Percentiles rank a stretch among this genome's conserved stretches.
These are phyloP conservation scores for Todiramphus saurophagus DNA, from an alignment of 2,113 vertebrate genomes.

Conservation along the genomic window DNA sequence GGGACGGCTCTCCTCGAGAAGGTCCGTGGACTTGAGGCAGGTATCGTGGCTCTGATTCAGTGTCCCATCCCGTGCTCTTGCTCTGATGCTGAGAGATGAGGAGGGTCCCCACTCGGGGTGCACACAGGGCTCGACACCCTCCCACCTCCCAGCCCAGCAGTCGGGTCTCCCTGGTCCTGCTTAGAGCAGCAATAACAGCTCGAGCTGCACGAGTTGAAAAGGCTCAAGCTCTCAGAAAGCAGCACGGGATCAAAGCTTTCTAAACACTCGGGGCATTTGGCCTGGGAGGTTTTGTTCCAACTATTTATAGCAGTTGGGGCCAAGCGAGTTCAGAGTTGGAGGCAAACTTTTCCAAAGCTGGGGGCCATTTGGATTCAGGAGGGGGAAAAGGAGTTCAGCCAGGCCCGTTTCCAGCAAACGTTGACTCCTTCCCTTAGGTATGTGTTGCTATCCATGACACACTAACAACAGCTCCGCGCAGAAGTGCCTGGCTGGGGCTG, in stretches of 20 bases:
- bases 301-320: slow-evolving; percentile 62
- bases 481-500: slow-evolving; percentile 24
- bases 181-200: background rate
- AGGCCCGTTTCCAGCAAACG: slow-evolving; percentile 19
- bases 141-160: background rate
- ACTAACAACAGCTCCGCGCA: background rate
- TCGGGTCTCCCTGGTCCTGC: background rate
- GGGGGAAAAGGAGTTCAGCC: slow-evolving; percentile 39
- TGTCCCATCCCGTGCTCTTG: background rate
- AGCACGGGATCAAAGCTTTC: slow-evolving; percentile 36
- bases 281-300: slow-evolving; percentile 30
- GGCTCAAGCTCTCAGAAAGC: slow-evolving; percentile 19
- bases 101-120: background rate
- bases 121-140: background rate
- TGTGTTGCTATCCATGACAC: slow-evolving; percentile 59
- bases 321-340: slow-evolving; percentile 51
- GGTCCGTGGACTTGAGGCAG: fast-evolving
- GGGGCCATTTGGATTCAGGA: slow-evolving; percentile 41
- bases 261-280: slow-evolving; percentile 52
- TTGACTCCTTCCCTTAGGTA: slow-evolving; percentile 62
- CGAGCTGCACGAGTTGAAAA: background rate
- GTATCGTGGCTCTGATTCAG: fast-evolving
- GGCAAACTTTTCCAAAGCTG: slow-evolving; percentile 56
- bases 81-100: background rate
- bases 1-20: background rate